Conservation (phyloP, 1,140 invertebrate genomes). For the Wasmannia auropunctata region DNA sequence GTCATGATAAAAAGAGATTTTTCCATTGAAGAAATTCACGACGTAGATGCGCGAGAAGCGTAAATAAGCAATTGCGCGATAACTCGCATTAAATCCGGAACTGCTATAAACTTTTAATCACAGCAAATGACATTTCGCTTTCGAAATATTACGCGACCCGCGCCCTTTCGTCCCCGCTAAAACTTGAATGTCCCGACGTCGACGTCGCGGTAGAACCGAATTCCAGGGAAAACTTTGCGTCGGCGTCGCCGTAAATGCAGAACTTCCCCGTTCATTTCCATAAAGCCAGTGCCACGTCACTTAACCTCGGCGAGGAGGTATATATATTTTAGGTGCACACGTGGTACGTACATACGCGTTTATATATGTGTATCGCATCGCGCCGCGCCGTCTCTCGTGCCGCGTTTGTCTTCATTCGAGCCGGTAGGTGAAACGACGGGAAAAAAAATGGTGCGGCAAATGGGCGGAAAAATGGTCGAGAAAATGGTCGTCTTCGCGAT, state of each 20-base stretch:
- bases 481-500: slow-evolving; percentile 66
- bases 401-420: slow-evolving; percentile 65
- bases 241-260: slow-evolving; percentile 56
- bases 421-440: slow-evolving; percentile 12
- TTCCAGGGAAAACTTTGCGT: slow-evolving; percentile 66
- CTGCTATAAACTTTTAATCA: slow-evolving; percentile 58
- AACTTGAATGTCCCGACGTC: slow-evolving; percentile 62
- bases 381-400: slow-evolving; percentile 11
- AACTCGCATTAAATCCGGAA: slow-evolving; percentile 48
- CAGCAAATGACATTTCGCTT: slow-evolving; percentile 52
- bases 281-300: slow-evolving; percentile 60
- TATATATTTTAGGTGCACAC: slow-evolving; percentile 42
- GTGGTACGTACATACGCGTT: slow-evolving; percentile 27
- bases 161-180: slow-evolving; percentile 2
- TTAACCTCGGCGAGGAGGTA: slow-evolving; percentile 57
- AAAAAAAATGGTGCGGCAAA: slow-evolving; percentile 58
- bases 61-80: slow-evolving; percentile 58
- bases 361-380: slow-evolving; percentile 50
- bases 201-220: slow-evolving; percentile 56
- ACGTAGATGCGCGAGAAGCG: slow-evolving; percentile 5
- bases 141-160: slow-evolving; percentile 49
- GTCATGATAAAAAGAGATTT: not conserved
- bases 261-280: slow-evolving; percentile 69
- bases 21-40: slow-evolving; percentile 19
- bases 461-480: slow-evolving; percentile 49